Base-by-base conservation (phyloP, 2,797 vertebrate genomes). In the Cetoscarus ocellatus region DNA sequence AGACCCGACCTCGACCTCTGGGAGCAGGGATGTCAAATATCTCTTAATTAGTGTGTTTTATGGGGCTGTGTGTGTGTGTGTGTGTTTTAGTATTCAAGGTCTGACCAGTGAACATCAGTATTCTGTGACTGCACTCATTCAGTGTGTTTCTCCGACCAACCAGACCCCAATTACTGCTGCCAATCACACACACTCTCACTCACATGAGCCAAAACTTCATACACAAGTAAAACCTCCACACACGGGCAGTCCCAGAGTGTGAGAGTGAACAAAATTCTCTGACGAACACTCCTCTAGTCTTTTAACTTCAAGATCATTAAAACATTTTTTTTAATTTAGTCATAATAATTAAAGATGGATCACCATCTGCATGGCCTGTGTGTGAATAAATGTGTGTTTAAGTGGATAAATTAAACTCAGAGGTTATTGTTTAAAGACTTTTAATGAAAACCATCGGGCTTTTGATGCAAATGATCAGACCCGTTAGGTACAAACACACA, bases 151-250 rank as follows among this genome's bases (percentile, higher is more conserved):
- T 67, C 73, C 66, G 12, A 57, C 70, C 71, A 69, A 70, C 68
- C 47, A 72, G 75, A 78, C 80, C 58, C 82, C 90, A 91, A 91
- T 90, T 91, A 91, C 79, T 80, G 77, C 84, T 88, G 87, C 80
- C n/a, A 48, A 38, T 10, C 58, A 52, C 40, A 47, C n/a, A 17
- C 43, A 13, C n/a, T 42, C n/a, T 35, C 39, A 12, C 38, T 17
- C 54, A 48, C 47, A 59, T 18, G 17, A 27, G 4, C 27, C 27
- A 27, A 27, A 27, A 27, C 27, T 27, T 27, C 27, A 27, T 27
- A 27, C 38, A 39, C 38, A 10, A 39, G 38, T 7, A 3, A 39
- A 39, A 39, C 27, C 27, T 27, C 9, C 17, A 49, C 17, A 49
- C 47, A 9, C 14, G 4, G 8, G 17, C 47, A 10, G 8, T 17